These are phyloP conservation scores for pig (Sus scrofa) DNA, from an alignment of 2,113 vertebrate species.

Conservation along the genomic window T2T-Sscrofa CM000824.6:137725501-137726000, in stretches of 20 bases:
- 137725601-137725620: background rate
- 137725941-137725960: background rate
- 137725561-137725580: background rate
- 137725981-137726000: background rate
- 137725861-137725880: background rate
- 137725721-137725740: background rate
- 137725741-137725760: rapidly evolving
- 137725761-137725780: background rate
- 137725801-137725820: background rate
- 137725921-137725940: background rate
- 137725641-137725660: background rate
- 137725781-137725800: background rate
- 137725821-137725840: background rate
- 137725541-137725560: background rate
- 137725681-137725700: background rate
- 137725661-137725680: background rate
- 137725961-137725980: background rate
- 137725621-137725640: background rate
- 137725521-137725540: background rate
- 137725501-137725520: background rate
- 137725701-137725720: background rate
- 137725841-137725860: background rate
- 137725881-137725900: background rate
- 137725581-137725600: background rate
- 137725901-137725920: background rate